Base-by-base conservation (phyloP, 2,888 invertebrate species). In the Drosophila fungiperda region DNA sequence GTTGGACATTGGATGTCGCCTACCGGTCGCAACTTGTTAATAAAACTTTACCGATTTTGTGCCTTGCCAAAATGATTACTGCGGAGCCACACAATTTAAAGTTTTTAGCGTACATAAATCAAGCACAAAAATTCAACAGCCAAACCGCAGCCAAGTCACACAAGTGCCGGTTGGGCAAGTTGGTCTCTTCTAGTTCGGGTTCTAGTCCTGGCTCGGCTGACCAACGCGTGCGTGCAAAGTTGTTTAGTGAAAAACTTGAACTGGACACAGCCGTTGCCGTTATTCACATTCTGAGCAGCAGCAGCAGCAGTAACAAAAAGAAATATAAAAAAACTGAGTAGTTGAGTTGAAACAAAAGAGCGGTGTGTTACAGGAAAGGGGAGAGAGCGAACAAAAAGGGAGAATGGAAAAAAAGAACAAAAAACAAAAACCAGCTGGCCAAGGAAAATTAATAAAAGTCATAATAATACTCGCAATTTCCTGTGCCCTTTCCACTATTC, bases 381-480 rank as follows among this genome's bases (percentile, higher is more conserved):
- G 54, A 6, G 38, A 7, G 32, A 7, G n/a, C 36, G 12, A 3
- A 42, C 23, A 35, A 29, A 33, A n/a, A 52, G 26, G 8, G 23
- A 55, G 29, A 40, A 45, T 45, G 45, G 7, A 45, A 20, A 45
- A 23, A 35, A 29, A 33, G 20, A 17, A 60, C 23, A 49, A 20
- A 53, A 40, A 68, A 63, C 57, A 74, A 70, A 68, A 65, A 57
- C 29, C 61, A 65, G 38, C 65, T 58, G 60, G 68, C 70, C 70
- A 68, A 71, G 81, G 71, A 82, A 89, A 84, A 87, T 89, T 85
- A 88, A 88, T 82, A 88, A 88, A 83, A 83, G 79, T 84, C 78
- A 85, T 89, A 90, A 89, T 89, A 90, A 90, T 86, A 82, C 89
- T 90, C 83, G 86, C 88, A 89, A 89, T 88, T 90, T 89, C 90